Conservation (phyloP, 2,797 vertebrate genomes). For the Rhyacichthys aspro region DNA sequence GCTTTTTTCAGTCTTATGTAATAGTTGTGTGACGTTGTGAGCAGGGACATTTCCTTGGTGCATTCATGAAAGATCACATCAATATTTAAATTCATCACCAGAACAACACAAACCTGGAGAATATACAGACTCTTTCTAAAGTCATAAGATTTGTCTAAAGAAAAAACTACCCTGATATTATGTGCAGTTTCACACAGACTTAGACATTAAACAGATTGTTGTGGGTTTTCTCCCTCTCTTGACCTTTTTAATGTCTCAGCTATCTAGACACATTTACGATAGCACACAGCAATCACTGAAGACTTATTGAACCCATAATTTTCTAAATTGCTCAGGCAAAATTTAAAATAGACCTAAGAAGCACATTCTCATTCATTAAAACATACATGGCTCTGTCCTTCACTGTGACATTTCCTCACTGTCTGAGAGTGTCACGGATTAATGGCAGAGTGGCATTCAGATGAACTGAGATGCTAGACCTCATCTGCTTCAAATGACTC, state of each 20-base stretch:
- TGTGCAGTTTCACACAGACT: too few species aligned
- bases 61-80: conserved; percentile 39
- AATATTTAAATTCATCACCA: conserved; percentile 26
- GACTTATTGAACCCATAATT: not conserved
- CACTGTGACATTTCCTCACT: conserved; percentile 41
- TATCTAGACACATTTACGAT: too few species aligned
- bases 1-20: conserved; percentile 41
- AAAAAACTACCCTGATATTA: too few species aligned
- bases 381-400: not conserved
- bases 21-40: conserved; percentile 29
- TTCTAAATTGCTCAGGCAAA: not conserved
- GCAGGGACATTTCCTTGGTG: conserved; percentile 23
- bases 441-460: conserved; percentile 36
- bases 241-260: not conserved
- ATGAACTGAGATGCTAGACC: conserved; percentile 12
- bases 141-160: too few species aligned
- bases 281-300: too few species aligned
- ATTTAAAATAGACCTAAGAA: not conserved
- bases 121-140: not conserved
- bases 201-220: too few species aligned
- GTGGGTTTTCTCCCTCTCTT: not conserved
- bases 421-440: conserved; percentile 28
- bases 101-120: not conserved
- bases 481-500: conserved; percentile 27
- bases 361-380: not conserved